These are phyloP conservation scores for Ahaetulla prasina DNA, from an alignment of 2,113 vertebrate genomes.

Conservation along the genomic window DNA sequence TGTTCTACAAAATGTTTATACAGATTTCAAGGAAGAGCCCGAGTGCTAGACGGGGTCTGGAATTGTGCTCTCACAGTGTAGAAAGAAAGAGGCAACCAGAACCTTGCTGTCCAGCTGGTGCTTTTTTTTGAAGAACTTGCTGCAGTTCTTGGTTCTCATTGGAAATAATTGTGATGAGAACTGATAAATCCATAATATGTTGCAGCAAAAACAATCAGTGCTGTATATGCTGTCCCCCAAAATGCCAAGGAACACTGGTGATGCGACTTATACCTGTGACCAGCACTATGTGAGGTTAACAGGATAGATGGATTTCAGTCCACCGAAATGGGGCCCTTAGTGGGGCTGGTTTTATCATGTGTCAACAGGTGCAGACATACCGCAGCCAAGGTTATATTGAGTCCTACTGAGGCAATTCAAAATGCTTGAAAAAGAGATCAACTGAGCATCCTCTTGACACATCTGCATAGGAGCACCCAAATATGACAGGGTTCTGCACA, in stretches of 20 bases:
- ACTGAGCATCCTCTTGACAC: neutral
- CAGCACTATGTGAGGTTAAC: neutral
- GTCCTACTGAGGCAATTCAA: neutral
- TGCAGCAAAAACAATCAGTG: neutral
- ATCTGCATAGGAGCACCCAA: neutral
- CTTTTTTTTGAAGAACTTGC: neutral
- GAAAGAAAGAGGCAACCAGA: neutral
- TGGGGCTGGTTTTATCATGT: neutral
- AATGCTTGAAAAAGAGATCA: neutral
- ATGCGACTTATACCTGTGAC: neutral
- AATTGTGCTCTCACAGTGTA: neutral
- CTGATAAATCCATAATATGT: neutral
- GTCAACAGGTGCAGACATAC: neutral
- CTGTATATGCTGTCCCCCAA: neutral
- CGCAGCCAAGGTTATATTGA: neutral
- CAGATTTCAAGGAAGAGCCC: fast-evolving
- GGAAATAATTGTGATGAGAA: neutral
- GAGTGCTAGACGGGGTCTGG: neutral
- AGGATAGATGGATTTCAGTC: neutral
- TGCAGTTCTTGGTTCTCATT: neutral
- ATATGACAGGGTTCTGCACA: neutral
- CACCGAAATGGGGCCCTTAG: neutral
- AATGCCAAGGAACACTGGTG: neutral
- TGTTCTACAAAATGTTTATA: neutral
- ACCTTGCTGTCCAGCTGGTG: neutral